Percentiles rank a stretch among this genome's conserved stretches.
Evolutionary conservation across 2,888 invertebrate species (phyloP).

Genomic region (Cistogaster globosa): DNA sequence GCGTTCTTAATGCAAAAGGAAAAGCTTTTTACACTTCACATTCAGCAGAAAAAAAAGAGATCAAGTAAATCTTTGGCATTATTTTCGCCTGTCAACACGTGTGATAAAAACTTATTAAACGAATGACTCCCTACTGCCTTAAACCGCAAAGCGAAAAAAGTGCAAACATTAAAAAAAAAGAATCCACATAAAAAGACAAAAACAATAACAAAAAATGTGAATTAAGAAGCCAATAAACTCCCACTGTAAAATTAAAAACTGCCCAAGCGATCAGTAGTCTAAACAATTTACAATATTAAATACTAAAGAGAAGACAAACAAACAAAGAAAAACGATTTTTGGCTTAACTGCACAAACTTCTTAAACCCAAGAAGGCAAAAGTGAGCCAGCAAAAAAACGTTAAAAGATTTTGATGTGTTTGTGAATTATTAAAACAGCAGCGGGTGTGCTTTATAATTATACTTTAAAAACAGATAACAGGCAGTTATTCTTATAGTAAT

Average conservation of each 20-base stretch:
- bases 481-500: constrained; percentile 14
- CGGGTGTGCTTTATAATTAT: constrained; percentile 72
- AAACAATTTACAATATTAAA: constrained; percentile 67
- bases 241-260: constrained; percentile 66
- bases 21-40: constrained; percentile 63
- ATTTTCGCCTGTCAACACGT: constrained; percentile 72
- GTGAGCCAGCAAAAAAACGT: constrained; percentile 8
- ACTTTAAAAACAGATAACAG: constrained; percentile 41
- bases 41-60: constrained; percentile 29
- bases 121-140: constrained; percentile 69
- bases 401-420: constrained; percentile 55
- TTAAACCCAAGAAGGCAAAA: background rate
- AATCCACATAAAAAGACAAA: background rate
- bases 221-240: constrained; percentile 67
- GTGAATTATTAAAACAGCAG: constrained; percentile 69
- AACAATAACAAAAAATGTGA: background rate
- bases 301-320: background rate
- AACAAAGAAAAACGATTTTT: constrained; percentile 14
- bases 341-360: background rate
- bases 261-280: constrained; percentile 63
- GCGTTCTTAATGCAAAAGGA: constrained; percentile 58
- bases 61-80: constrained; percentile 58
- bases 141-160: background rate
- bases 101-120: constrained; percentile 73
- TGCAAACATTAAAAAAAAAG: constrained; percentile 10